Base-by-base conservation (phyloP, 2,888 invertebrate species). In the Arenicola marina region DNA sequence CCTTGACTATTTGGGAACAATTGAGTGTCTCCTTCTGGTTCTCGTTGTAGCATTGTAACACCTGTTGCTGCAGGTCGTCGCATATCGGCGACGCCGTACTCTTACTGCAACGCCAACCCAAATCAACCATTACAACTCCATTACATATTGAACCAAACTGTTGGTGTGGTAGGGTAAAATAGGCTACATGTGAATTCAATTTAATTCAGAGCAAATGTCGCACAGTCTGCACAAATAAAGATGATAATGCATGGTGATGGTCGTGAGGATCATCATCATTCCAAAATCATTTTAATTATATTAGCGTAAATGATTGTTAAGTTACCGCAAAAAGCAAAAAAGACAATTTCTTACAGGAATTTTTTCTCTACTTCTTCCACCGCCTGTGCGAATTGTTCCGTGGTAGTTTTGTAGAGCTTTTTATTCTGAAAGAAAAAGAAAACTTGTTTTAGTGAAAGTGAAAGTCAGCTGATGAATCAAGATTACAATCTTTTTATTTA, bases 311-410 rank as follows among this genome's bases (percentile, higher is more conserved):
- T n/a, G n/a, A n/a, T n/a, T n/a, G n/a, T n/a, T n/a, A n/a, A n/a
- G n/a, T n/a, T n/a, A n/a, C n/a, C n/a, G n/a, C n/a, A 38, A 38
- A 11, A 38, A 18, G 32, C 4, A 38, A 21, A 7, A 38, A 29
- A 21, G 28, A 18, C 2, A 38, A 15, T 24, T 56, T 74, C 76
- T 76, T 69, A 79, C 79, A 77, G 43, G 65, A 79, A 79, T 65
- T 78, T 78, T 46, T 76, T 63, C 65, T 79, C 79, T 31, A 78
- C 76, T 63, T 79, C 79, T 51, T 76, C 67, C 11, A 79, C 77
- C 48, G 78, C 77, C 51, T 71, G 66, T 4, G 75, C 72, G 73
- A 79, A 79, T 61, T 78, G 73, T 48, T 75, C 74, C 56, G 70
- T 72, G 29, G 72, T 73, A 24, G 73, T 69, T 57, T 71, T 69